Percentiles rank a stretch among this genome's conserved stretches.
phyloP scores from a whole-genome alignment of 1,140 invertebrate species.

The Mizuhopecten yessoensis region DNA sequence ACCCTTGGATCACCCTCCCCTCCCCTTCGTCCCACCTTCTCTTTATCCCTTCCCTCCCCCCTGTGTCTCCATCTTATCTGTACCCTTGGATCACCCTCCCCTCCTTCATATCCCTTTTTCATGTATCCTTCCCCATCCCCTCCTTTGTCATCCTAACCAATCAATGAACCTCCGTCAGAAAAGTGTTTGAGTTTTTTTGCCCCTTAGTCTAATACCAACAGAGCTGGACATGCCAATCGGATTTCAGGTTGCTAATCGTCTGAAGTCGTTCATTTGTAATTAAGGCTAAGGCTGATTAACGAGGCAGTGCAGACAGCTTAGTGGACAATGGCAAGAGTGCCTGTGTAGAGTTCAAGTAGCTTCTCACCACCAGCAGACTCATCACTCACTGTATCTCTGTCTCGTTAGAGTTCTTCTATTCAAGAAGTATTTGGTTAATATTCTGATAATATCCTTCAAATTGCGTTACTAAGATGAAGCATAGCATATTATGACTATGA shows the following conservation, averaged over 20 bases:
- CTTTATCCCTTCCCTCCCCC: neutral
- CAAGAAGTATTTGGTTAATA: too few species aligned
- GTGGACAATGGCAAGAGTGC: neutral
- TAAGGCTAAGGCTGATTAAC: slow-evolving; percentile 16
- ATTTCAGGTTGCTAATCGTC: neutral
- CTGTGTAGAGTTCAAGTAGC: neutral
- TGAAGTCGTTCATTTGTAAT: slow-evolving; percentile 1
- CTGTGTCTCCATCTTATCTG: neutral
- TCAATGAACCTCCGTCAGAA: slow-evolving; percentile 11
- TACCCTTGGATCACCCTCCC: neutral
- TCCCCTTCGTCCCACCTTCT: neutral
- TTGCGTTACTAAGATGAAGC: too few species aligned
- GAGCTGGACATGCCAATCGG: neutral
- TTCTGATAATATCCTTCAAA: too few species aligned
- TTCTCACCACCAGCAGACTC: neutral
- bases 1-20: slow-evolving; percentile 24
- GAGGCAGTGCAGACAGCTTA: neutral
- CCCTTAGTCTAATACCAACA: neutral
- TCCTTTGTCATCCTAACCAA: neutral
- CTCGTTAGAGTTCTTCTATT: neutral
- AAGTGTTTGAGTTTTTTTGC: neutral
- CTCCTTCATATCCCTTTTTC: slow-evolving; percentile 22
- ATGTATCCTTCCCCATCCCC: neutral
- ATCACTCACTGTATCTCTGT: neutral
- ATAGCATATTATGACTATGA: too few species aligned